phyloP scores from a whole-genome alignment of 2,888 invertebrate species.

The Hirtodrosophila confusa region DNA sequence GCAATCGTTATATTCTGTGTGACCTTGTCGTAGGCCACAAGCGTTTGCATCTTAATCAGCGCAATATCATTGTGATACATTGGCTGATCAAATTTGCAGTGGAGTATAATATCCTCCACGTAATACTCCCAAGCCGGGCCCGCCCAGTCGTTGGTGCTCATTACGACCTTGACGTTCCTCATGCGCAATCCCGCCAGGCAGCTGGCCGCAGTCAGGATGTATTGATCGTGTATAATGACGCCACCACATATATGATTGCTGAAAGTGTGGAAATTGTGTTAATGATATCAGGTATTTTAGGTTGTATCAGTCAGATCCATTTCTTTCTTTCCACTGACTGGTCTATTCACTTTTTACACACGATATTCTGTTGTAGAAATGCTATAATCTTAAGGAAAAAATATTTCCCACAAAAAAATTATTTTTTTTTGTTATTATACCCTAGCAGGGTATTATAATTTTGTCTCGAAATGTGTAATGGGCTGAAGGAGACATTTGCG shows the following conservation, averaged over 20 bases:
- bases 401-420: too few relatives aligned
- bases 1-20: constrained; percentile 87
- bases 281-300: not conserved
- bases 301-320: too few relatives aligned
- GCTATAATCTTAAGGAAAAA: too few relatives aligned
- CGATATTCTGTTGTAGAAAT: too few relatives aligned
- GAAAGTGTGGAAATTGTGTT: not conserved
- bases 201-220: constrained; percentile 81
- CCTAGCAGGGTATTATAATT: too few relatives aligned
- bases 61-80: constrained; percentile 88
- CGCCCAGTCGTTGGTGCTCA: constrained; percentile 80
- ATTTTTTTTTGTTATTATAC: too few relatives aligned
- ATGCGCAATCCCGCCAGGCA: constrained; percentile 78
- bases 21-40: constrained; percentile 85
- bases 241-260: constrained; percentile 83
- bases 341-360: too few relatives aligned
- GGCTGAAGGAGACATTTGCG: too few relatives aligned
- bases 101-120: constrained; percentile 69
- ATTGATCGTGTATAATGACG: constrained; percentile 77
- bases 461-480: too few relatives aligned
- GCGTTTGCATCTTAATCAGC: constrained; percentile 86
- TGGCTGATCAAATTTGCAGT: constrained; percentile 81
- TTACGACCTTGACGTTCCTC: constrained; percentile 71
- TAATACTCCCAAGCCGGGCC: constrained; percentile 66
- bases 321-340: too few relatives aligned